Evolutionary conservation across 2,113 vertebrate species (phyloP).

Genomic region (Lamprotornis superbus): DNA sequence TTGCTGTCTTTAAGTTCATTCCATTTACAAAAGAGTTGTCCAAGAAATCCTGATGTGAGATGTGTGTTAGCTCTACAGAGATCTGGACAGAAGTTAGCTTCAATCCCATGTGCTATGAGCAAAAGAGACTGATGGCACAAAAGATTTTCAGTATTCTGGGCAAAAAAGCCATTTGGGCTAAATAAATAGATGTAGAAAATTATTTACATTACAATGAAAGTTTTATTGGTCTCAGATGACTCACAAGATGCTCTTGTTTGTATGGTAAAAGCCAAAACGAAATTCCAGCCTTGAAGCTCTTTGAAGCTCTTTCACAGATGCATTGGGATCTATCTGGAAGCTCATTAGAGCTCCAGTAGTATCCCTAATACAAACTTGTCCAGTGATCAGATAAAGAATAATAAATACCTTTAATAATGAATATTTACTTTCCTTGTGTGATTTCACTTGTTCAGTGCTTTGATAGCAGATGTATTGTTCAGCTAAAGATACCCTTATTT

Average conservation of each 20-base stretch:
- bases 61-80: neutral
- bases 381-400: neutral
- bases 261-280: neutral
- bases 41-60: neutral
- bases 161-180: neutral
- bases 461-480: neutral
- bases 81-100: neutral
- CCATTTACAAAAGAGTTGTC: neutral
- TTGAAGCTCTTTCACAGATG: neutral
- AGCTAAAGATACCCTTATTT: neutral
- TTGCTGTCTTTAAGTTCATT: neutral
- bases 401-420: neutral
- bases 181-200: conserved; percentile 9
- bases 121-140: neutral
- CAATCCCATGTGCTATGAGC: neutral
- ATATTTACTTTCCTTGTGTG: neutral
- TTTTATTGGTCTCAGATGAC: neutral
- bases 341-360: neutral
- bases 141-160: neutral
- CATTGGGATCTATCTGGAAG: neutral
- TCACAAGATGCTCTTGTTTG: neutral
- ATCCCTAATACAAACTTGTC: neutral
- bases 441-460: neutral
- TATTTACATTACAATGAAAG: neutral
- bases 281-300: neutral